These are phyloP conservation scores for Noctua comes DNA, from an alignment of 2,888 invertebrate genomes.

Conservation along the genomic window DNA sequence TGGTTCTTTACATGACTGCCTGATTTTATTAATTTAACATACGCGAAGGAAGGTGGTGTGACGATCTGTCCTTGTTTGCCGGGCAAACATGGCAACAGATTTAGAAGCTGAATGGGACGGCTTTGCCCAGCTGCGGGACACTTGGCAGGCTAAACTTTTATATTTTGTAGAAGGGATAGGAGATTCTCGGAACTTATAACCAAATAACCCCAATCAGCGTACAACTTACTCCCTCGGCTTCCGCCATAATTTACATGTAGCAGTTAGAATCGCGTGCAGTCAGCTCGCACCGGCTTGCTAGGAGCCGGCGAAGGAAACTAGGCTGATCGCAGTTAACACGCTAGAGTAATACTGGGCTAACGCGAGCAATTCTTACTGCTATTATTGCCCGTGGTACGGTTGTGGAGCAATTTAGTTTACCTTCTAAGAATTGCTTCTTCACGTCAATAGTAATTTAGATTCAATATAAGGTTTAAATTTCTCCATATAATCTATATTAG, in stretches of 20 bases:
- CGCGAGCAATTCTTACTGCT: not conserved
- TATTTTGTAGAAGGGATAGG: not conserved
- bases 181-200: not conserved
- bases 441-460: not conserved
- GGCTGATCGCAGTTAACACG: conserved; percentile 34
- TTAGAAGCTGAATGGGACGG: not conserved
- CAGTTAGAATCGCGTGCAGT: conserved; percentile 61
- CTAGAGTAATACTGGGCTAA: not conserved
- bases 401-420: not conserved
- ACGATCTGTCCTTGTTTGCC: not conserved
- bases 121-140: not conserved
- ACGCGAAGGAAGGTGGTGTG: not conserved
- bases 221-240: conserved; percentile 29
- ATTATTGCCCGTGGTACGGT: not conserved
- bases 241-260: conserved; percentile 59
- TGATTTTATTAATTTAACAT: not conserved
- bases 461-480: not conserved
- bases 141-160: not conserved
- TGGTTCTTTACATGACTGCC: not conserved
- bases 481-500: not conserved
- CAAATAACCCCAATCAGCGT: not conserved
- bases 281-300: conserved; percentile 16
- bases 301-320: conserved; percentile 27
- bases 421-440: not conserved
- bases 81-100: not conserved